Evolutionary conservation across 2,888 invertebrate species (phyloP), one percentile per base, ranked within the genome.

Genomic region (Chloromyia formosa): DNA sequence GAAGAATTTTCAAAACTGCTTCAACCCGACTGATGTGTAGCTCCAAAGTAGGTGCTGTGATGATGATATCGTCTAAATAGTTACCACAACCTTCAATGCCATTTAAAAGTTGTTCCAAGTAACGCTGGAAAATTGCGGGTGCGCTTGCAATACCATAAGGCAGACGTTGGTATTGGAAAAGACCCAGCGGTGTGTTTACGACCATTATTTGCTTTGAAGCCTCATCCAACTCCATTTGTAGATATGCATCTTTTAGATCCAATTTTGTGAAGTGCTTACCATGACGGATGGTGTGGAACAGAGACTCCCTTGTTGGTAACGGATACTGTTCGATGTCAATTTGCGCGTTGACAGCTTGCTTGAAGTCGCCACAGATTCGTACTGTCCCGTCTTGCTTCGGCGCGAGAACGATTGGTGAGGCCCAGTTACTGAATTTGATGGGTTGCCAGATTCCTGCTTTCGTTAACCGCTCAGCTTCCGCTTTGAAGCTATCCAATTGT

Each of bases 131-230:
- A 42, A 76, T 73, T 12, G 72, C 77, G 5, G 77, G 77, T 20
- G 76, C 75, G 22, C 78, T 78, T 1, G 76, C 77, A 3, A 76
- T 78, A 18, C 78, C 78, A 60, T 76, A 78, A 0, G 78, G 76
- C 35, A 78, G 20, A 0, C 78, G 76, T 27, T 78, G 77, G 35
- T 79, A 79, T 56, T 79, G 75, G 9, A 76, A 79, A 10, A 79
- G 42, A 0, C 79, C 78, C 16, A 76, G 72, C n/a, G 76, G 69
- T 1, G 77, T 78, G 20, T 58, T 77, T 2, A 78, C 69, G 7
- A 76, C 75, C 68, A 74, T 64, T 5, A 74, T 20, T 14, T 72
- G 42, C 49, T 75, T 75, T 22, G 77, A 62, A 3, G 73, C 62
- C 14, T 76, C 75, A 16, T 77, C 74, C 10, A 78, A 42, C 71